A percentile compares a stretch with the other conserved stretches of the same genome.
Evolutionary conservation across 1,140 invertebrate genomes (phyloP).

Genomic region (Melanaphis sacchari): DNA sequence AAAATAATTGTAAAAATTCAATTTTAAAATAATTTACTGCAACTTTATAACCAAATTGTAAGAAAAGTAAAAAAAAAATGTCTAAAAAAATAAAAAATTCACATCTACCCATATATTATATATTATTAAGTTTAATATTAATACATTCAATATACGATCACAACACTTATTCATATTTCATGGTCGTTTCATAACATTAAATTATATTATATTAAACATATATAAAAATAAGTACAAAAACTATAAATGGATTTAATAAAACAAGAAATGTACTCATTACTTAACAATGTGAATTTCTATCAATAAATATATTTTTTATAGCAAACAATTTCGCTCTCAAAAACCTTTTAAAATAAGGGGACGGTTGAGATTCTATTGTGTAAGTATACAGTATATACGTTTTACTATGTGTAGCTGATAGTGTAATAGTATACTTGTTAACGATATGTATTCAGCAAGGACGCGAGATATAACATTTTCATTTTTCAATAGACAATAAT

Average conservation of each 20-base stretch:
- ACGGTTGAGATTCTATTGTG: not conserved
- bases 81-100: not conserved
- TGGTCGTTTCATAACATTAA: not conserved
- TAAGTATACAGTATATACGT: not conserved
- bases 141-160: not conserved
- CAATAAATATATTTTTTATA: not conserved
- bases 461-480: not conserved
- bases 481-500: not conserved
- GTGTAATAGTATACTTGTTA: not conserved
- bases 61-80: not conserved
- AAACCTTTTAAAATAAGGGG: not conserved
- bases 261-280: not conserved
- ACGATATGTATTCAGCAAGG: conserved; percentile 4
- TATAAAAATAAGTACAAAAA: not conserved
- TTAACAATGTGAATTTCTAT: not conserved
- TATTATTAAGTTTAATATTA: not conserved
- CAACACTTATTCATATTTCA: not conserved
- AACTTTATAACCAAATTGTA: not conserved
- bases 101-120: not conserved
- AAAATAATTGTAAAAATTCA: not conserved
- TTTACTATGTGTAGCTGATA: not conserved
- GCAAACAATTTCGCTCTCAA: not conserved
- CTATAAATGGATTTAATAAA: not conserved
- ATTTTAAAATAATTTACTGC: not conserved
- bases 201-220: not conserved